Conservation (phyloP, 2,113 vertebrate genomes). For the Ailurus styani region DNA sequence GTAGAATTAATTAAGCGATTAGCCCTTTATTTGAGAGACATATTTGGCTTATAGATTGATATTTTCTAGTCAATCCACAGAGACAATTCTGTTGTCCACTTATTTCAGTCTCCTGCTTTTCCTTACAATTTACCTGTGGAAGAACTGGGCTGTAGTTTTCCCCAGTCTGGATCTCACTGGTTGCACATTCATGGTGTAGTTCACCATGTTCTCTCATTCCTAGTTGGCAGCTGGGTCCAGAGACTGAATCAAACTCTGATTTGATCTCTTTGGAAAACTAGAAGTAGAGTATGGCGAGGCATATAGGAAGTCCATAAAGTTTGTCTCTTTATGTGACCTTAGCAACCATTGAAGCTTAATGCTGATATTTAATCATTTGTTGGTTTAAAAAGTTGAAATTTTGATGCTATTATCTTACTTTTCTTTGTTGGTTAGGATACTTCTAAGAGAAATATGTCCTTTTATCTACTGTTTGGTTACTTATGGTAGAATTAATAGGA, state of each 20-base stretch:
- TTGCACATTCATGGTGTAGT: not conserved
- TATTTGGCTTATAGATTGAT: not conserved
- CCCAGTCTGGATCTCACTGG: not conserved
- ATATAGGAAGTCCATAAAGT: not conserved
- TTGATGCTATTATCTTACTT: not conserved
- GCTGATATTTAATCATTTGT: not conserved
- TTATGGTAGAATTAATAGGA: not conserved
- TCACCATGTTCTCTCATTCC: not conserved
- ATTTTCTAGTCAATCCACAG: not conserved
- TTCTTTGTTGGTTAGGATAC: not conserved
- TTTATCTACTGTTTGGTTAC: not conserved
- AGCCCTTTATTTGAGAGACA: not conserved
- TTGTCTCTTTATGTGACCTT: not conserved
- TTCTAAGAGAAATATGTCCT: not conserved
- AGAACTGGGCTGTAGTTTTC: not conserved
- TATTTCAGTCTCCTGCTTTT: not conserved
- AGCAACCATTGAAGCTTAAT: not conserved
- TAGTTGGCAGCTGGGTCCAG: not conserved
- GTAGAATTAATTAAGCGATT: not conserved
- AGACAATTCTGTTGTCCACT: not conserved
- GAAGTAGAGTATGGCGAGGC: not conserved
- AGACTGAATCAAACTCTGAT: not conserved
- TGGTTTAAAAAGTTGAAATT: not conserved
- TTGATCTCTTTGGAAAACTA: not conserved
- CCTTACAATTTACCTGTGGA: not conserved